Evolutionary conservation across 2,797 vertebrate species (phyloP), one percentile per base, ranked within the genome.

Genomic region (Leontopithecus rosalia): DNA sequence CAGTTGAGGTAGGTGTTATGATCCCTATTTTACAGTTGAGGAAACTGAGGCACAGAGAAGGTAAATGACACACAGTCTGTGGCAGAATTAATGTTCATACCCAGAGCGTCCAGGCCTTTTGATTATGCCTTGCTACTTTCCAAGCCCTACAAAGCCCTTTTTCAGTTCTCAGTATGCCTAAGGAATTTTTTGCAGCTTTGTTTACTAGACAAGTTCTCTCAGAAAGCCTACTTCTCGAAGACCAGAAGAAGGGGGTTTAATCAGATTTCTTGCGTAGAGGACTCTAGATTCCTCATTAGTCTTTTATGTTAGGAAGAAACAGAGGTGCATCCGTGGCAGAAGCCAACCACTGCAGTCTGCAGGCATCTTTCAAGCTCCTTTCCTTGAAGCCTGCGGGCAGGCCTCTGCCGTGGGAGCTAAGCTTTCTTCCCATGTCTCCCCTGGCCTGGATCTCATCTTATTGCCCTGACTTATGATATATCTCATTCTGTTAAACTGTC

Each of bases 191-290:
- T 1, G 0, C 61, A 58, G 86, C 92, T 98, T 94, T 79, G 90
- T 91, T 97, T 83, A 0, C 87, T 73, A 77, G 80, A 1, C 4
- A 11, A 79, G 50, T 55, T 33, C 55, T 98, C 75, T 96, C 77
- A 36, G 73, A 94, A 96, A 85, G 67, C 90, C 58, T 96, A 5
- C 77, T 97, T 97, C 79, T n/a, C 48, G n/a, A 97, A 97, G 98
- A 96, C 89, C 52, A 75, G 97, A 89, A 86, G 94, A 87, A 87
- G 84, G 92, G 95, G 90, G 94, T 96, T 97, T 91, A 77, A 94
- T 92, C 90, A 86, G 94, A 95, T 96, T 96, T 94, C 86, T 46
- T 94, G 95, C 58, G 70, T 73, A 50, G 79, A 86, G 86, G 24
- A 55, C 75, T 92, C 58, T 86, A 36, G 52, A 46, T 84, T 95